Conservation (phyloP, 1,140 invertebrate species). For the Armadillidium nasatum region DNA sequence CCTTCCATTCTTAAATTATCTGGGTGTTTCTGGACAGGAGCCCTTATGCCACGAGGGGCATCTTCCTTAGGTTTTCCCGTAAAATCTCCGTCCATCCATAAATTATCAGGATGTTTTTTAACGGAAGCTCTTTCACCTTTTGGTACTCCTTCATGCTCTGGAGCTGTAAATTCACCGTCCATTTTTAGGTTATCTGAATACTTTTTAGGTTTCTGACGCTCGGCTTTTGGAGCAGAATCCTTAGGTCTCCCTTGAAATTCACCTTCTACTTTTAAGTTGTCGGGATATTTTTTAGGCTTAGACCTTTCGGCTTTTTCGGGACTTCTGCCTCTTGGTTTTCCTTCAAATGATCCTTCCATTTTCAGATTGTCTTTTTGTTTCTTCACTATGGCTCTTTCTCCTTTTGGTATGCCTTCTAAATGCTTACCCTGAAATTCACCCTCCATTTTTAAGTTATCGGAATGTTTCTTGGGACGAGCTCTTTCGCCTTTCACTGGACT, state of each 20-base stretch:
- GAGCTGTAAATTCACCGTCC: constrained; percentile 51
- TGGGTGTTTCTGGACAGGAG: constrained; percentile 52
- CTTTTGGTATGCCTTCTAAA: constrained; percentile 26
- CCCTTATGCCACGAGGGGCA: constrained; percentile 26
- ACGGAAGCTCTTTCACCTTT: constrained; percentile 33
- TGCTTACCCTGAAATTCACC: constrained; percentile 46
- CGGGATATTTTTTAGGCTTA: constrained; percentile 50
- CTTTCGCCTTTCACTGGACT: constrained; percentile 33
- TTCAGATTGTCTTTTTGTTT: constrained; percentile 36
- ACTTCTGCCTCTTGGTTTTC: constrained; percentile 3
- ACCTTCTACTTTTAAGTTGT: constrained; percentile 58
- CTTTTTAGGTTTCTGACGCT: constrained; percentile 50
- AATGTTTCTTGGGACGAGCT: constrained; percentile 39
- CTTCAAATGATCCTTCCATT: constrained; percentile 29
- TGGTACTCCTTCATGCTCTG: constrained; percentile 42
- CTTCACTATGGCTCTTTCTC: constrained; percentile 36
- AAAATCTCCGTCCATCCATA: constrained; percentile 27
- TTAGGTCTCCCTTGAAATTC: constrained; percentile 52
- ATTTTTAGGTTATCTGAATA: constrained; percentile 58
- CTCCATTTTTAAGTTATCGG: constrained; percentile 47
- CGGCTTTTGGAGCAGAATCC: constrained; percentile 46
- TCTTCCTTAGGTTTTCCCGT: constrained; percentile 19
- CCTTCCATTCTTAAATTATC: constrained; percentile 55
- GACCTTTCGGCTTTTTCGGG: constrained; percentile 48
- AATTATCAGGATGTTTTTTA: constrained; percentile 25